A percentile compares a stretch with the other conserved stretches of the same genome.
phyloP scores from a whole-genome alignment of 2,888 invertebrate species.

The Odiellus spinosus region DNA sequence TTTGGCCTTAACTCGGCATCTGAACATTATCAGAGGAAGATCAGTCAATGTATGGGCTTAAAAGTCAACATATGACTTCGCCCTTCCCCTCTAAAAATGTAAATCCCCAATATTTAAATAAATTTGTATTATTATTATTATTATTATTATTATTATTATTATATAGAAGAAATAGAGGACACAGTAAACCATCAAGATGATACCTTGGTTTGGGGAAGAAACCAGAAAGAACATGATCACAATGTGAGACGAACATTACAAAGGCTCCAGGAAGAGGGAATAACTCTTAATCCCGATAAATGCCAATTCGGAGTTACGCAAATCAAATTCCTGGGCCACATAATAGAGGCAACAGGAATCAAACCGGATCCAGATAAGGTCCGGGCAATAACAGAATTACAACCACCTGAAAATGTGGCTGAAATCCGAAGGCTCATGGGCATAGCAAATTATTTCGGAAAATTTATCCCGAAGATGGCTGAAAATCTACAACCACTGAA shows the following conservation, averaged over 20 bases:
- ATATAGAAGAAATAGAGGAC: not conserved
- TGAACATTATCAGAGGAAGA: conserved; percentile 1
- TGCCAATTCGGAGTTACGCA: not conserved
- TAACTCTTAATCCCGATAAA: not conserved
- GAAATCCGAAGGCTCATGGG: not conserved
- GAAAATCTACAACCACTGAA: not conserved
- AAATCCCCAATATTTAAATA: no score
- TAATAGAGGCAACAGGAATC: not conserved
- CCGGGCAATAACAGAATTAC: not conserved
- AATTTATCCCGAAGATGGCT: not conserved
- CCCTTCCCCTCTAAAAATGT: no score
- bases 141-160: no score
- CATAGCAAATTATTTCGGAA: conserved; percentile 1
- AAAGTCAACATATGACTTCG: no score
- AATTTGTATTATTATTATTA: no score
- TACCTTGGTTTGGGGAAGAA: not conserved
- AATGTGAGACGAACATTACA: not conserved
- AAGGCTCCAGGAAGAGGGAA: not conserved
- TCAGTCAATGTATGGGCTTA: no score
- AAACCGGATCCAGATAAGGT: not conserved
- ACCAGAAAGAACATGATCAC: not conserved
- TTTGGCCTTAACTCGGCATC: conserved; percentile 1
- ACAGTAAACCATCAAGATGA: not conserved
- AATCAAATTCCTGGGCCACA: conserved; percentile 1
- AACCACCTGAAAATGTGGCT: not conserved